A percentile compares a stretch with the other conserved stretches of the same genome.
These are phyloP conservation scores for Apamea anceps DNA, from an alignment of 2,888 invertebrate species.

Conservation along the genomic window DNA sequence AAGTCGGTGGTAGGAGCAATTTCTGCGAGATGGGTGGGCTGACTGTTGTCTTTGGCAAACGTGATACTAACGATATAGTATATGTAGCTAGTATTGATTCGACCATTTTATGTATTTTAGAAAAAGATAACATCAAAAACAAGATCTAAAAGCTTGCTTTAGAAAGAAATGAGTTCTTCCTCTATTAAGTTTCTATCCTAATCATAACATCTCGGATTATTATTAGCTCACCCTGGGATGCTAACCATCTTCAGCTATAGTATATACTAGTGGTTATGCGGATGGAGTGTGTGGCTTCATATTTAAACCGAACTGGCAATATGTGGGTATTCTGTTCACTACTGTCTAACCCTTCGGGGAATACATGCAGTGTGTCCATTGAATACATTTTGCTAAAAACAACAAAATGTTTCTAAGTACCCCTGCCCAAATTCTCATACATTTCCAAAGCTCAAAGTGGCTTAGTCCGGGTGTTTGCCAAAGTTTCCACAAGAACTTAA, in stretches of 20 bases:
- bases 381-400: background rate
- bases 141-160: background rate
- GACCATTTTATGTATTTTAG: background rate
- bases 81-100: background rate
- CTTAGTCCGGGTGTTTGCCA: slow-evolving; percentile 16
- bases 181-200: background rate
- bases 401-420: slow-evolving; percentile 1
- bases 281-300: background rate
- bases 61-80: background rate
- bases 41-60: slow-evolving; percentile 8
- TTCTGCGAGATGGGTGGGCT: slow-evolving; percentile 30
- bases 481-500: slow-evolving; percentile 43
- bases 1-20: background rate
- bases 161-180: background rate
- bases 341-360: background rate
- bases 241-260: background rate
- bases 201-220: background rate
- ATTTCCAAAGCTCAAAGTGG: slow-evolving; percentile 20
- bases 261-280: background rate
- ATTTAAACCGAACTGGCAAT: background rate
- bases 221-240: background rate
- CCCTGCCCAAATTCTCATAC: background rate
- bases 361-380: background rate
- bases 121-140: background rate
- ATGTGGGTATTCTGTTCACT: background rate